Evolutionary conservation across 2,113 vertebrate genomes (phyloP).

Genomic region (Gulo gulo): DNA sequence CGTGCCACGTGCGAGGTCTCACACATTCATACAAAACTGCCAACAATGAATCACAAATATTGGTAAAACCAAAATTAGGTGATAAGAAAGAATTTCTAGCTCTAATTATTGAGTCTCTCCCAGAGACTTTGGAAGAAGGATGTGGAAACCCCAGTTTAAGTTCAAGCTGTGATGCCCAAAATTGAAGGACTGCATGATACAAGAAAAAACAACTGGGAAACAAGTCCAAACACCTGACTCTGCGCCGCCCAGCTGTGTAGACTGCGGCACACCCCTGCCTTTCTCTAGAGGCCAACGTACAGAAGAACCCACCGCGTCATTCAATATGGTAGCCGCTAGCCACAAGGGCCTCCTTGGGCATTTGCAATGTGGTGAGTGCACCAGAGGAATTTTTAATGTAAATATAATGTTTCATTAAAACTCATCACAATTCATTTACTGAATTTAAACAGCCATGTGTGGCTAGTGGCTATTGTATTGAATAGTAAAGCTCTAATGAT

Average conservation of each 20-base stretch:
- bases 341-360: fast-evolving
- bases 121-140: neutral
- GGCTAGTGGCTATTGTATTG: neutral
- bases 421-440: neutral
- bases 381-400: neutral
- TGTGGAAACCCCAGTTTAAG: neutral
- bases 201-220: neutral
- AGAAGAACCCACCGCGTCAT: neutral
- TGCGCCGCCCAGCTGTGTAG: neutral
- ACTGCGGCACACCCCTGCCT: fast-evolving
- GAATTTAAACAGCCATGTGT: neutral
- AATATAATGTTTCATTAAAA: neutral
- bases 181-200: neutral
- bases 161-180: neutral
- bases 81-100: neutral
- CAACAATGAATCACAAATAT: neutral
- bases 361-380: neutral
- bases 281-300: neutral
- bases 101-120: neutral
- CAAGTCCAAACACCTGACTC: neutral
- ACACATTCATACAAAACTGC: neutral
- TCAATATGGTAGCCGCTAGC: neutral
- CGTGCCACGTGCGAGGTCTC: neutral
- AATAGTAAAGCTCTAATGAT: neutral
- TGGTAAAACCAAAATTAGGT: neutral